Percentiles rank a stretch among this genome's conserved stretches.
Conservation (phyloP, 2,888 invertebrate species). For the Andrena minutula region DNA sequence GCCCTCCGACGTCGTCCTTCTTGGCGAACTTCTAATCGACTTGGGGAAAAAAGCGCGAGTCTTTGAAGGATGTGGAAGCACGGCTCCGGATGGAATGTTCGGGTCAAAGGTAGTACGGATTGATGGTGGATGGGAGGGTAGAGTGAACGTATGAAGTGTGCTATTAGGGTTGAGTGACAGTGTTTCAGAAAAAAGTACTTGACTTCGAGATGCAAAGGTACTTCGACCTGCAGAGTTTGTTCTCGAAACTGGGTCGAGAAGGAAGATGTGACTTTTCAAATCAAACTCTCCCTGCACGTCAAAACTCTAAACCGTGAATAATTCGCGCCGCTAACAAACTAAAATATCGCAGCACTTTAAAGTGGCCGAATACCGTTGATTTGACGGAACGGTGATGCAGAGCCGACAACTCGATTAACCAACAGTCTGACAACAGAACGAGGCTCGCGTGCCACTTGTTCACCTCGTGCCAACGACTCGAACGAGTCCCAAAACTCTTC, state of each 20-base stretch:
- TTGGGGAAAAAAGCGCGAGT: conserved; percentile 3
- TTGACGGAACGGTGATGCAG: background rate
- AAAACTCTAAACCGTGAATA: background rate
- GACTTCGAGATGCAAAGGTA: background rate
- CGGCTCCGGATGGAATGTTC: background rate
- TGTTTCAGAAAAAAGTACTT: background rate
- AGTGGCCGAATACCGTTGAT: background rate
- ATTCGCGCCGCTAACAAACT: background rate
- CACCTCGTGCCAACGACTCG: background rate
- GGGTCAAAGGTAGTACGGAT: background rate
- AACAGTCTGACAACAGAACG: conserved; percentile 16
- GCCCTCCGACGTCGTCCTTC: conserved; percentile 13
- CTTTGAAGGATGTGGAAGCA: background rate
- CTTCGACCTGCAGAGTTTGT: background rate
- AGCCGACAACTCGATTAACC: conserved; percentile 20
- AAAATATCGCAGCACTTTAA: background rate
- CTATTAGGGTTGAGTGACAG: background rate
- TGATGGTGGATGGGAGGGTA: background rate
- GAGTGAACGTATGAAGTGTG: background rate
- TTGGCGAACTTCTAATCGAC: conserved; percentile 33
- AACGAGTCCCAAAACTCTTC: conserved; percentile 14
- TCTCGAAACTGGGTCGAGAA: too few relatives aligned
- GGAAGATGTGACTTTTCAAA: too few relatives aligned
- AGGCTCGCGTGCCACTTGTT: background rate
- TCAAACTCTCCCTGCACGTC: too few relatives aligned